Evolutionary conservation across 2,888 invertebrate genomes (phyloP), one percentile per base, ranked within the genome.

Genomic region (Amorpha juglandis): DNA sequence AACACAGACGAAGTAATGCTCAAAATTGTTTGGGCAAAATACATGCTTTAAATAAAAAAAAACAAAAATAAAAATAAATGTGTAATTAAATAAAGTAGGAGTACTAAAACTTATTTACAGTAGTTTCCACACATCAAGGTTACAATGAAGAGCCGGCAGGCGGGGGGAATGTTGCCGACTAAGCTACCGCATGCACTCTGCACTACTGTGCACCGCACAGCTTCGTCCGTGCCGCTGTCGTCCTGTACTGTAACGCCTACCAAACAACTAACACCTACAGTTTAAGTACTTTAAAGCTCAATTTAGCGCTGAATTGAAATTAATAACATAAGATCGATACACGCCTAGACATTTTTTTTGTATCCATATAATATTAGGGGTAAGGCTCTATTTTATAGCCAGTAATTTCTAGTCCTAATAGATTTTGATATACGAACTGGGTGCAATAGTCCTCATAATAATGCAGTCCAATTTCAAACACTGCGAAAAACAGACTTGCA

Each of bases 181-280:
- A 87, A 89, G 88, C 92, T 88, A 89, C 89, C 88, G 86, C 90
- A 92, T 92, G 92, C 91, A 91, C 78, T 84, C 82, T 81, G 84
- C 86, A 84, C 88, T 88, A 87, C 86, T 52, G 70, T 66, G 73
- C 72, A 75, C 80, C 85, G 77, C 84, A 79, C 78, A 85, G 70
- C 84, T 86, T 80, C 83, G 86, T 84, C 83, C 81, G 79, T 65
- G 76, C 69, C 64, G 63, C 62, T 16, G n/a, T 42, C 62, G 45
- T 58, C 58, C 58, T 42, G 42, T 58, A 42, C n/a, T n/a, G n/a
- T n/a, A n/a, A n/a, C 42, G 42, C 27, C 11, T 42, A 58, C 38
- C 38, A 14, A 52, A 69, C 50, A 74, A 73, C 71, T 68, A 63
- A 45, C 53, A 38, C 19, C 62, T 63, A 66, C 16, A 8, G 42